Evolutionary conservation across 2,797 vertebrate species (phyloP).

Genomic region (Okamejei kenojei): DNA sequence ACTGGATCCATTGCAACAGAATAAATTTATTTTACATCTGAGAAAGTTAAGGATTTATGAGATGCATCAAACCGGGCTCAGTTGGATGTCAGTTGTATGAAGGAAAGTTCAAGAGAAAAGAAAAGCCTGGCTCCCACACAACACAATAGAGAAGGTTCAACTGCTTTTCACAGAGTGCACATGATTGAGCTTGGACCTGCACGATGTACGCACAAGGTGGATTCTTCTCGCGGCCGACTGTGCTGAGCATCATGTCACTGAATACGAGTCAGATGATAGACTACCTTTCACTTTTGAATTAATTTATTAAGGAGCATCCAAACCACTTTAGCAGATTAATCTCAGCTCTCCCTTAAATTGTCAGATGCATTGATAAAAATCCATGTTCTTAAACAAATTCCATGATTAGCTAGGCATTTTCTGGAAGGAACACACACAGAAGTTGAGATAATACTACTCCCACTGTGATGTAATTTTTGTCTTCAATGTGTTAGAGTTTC

Average conservation of each 20-base stretch:
- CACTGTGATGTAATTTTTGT: background rate
- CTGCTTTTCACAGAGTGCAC: background rate
- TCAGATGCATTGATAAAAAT: background rate
- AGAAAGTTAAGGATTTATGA: background rate
- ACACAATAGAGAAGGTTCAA: background rate
- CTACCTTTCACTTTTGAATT: background rate
- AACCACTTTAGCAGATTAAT: background rate
- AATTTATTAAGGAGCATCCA: background rate
- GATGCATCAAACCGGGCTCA: background rate
- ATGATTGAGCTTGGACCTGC: background rate
- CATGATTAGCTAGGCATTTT: background rate
- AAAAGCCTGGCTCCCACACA: background rate
- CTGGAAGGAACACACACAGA: background rate
- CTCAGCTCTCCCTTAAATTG: background rate
- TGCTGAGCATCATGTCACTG: background rate
- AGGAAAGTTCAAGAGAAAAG: background rate
- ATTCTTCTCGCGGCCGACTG: background rate
- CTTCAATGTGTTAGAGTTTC: background rate
- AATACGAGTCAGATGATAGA: background rate
- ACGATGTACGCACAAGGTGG: background rate
- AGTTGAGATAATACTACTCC: background rate
- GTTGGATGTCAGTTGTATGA: background rate
- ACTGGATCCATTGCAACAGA: background rate
- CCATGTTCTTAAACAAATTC: background rate
- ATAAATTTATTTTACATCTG: constrained; percentile 23